Evolutionary conservation across 2,888 invertebrate genomes (phyloP).

Genomic region (Leucoma salicis): DNA sequence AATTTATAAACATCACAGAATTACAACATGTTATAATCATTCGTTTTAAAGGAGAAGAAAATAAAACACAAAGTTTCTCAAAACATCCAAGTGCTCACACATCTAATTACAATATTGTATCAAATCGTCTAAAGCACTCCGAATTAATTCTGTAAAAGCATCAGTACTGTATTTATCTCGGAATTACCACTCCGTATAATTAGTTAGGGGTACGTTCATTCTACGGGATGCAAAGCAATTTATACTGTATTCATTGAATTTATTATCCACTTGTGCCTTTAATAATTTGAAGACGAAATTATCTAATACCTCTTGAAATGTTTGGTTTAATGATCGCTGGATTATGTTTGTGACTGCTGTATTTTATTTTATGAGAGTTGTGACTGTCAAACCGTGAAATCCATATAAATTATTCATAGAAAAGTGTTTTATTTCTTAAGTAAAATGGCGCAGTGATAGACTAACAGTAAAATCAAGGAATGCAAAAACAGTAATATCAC

Average conservation of each 20-base stretch:
- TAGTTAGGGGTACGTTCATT: conserved; percentile 21
- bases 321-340: conserved; percentile 21
- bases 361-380: not conserved
- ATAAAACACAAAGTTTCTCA: not conserved
- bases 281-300: conserved; percentile 32
- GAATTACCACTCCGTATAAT: conserved; percentile 35
- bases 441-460: no score
- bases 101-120: conserved; percentile 17
- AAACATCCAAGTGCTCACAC: not conserved
- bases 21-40: not conserved
- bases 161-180: conserved; percentile 22
- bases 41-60: not conserved
- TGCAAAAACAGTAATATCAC: no score
- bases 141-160: conserved; percentile 34
- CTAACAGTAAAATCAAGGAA: no score
- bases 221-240: conserved; percentile 18
- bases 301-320: conserved; percentile 17
- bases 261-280: conserved; percentile 30
- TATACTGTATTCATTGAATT: conserved; percentile 31
- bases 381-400: not conserved
- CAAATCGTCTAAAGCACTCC: conserved; percentile 11
- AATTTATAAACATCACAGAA: no score
- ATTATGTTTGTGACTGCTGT: conserved; percentile 13
- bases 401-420: not conserved
- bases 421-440: no score